These are phyloP conservation scores for Bursaphelenchus mucronatus DNA, from an alignment of 1,140 invertebrate genomes.

Conservation along the genomic window DNA sequence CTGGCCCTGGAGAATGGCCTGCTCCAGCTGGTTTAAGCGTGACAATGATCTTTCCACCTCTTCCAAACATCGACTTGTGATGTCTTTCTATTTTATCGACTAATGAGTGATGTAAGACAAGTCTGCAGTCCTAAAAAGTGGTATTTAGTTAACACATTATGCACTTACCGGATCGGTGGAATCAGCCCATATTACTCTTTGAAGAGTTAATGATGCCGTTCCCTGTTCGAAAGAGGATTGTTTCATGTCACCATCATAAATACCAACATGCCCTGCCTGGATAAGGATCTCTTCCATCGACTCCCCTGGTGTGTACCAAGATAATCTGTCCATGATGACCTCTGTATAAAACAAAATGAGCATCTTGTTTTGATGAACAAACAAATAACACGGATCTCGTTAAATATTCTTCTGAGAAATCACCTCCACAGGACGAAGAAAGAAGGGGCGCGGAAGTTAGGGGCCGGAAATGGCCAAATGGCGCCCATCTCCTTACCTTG, in stretches of 20 bases:
- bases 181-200: conserved; percentile 59
- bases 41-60: conserved; percentile 70
- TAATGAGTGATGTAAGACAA: conserved; percentile 58
- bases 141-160: background rate
- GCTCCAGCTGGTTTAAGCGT: conserved; percentile 68
- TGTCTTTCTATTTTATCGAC: conserved; percentile 57
- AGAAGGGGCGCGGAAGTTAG: background rate
- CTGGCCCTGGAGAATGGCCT: conserved; percentile 39
- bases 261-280: conserved; percentile 58
- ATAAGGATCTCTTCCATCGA: conserved; percentile 58
- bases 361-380: too few species aligned
- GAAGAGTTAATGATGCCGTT: conserved; percentile 57
- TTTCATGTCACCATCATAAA: conserved; percentile 59
- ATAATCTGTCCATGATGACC: conserved; percentile 51
- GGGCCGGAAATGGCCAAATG: background rate
- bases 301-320: conserved; percentile 56
- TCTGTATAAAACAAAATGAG: background rate
- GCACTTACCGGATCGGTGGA: conserved; percentile 51
- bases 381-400: background rate
- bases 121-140: conserved; percentile 50
- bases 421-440: background rate
- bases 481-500: too few species aligned
- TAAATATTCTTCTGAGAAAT: conserved; percentile 11
- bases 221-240: conserved; percentile 59
- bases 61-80: conserved; percentile 59